phyloP scores from a whole-genome alignment of 2,888 invertebrate species.

The Crioceris asparagi region DNA sequence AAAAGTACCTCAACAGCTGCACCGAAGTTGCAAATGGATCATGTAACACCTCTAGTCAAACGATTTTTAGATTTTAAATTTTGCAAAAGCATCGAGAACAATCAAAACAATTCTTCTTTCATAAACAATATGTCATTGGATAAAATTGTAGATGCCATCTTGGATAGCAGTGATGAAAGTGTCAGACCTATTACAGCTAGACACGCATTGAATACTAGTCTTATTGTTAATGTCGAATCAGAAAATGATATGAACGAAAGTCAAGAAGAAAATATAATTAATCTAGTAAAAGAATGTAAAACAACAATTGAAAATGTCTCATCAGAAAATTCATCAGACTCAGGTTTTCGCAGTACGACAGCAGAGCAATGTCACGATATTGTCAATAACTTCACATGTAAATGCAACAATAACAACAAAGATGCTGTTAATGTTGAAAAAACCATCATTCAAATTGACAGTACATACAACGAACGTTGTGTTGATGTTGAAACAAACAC shows the following conservation, averaged over 20 bases:
- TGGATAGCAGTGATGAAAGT: conserved; percentile 46
- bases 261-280: conserved; percentile 29
- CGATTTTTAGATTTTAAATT: conserved; percentile 49
- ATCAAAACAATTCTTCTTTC: conserved; percentile 41
- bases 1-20: conserved; percentile 13
- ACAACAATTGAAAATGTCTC: conserved; percentile 11
- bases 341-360: conserved; percentile 32
- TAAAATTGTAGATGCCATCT: conserved; percentile 50
- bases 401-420: conserved; percentile 26
- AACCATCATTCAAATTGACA: conserved; percentile 34
- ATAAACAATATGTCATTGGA: conserved; percentile 47
- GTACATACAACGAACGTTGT: conserved; percentile 34
- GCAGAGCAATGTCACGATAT: conserved; percentile 29
- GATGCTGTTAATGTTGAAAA: conserved; percentile 21
- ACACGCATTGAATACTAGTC: conserved; percentile 18
- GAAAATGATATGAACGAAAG: conserved; percentile 29
- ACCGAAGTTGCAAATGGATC: conserved; percentile 21
- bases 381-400: conserved; percentile 30
- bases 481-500: conserved; percentile 26
- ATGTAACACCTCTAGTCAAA: conserved; percentile 49
- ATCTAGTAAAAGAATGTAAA: conserved; percentile 23
- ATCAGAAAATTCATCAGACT: conserved; percentile 31
- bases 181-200: conserved; percentile 29
- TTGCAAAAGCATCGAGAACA: conserved; percentile 28
- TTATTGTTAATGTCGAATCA: conserved; percentile 20